Base-by-base conservation (phyloP, 2,888 invertebrate genomes). In the Pseudolycoriella hygida region DNA sequence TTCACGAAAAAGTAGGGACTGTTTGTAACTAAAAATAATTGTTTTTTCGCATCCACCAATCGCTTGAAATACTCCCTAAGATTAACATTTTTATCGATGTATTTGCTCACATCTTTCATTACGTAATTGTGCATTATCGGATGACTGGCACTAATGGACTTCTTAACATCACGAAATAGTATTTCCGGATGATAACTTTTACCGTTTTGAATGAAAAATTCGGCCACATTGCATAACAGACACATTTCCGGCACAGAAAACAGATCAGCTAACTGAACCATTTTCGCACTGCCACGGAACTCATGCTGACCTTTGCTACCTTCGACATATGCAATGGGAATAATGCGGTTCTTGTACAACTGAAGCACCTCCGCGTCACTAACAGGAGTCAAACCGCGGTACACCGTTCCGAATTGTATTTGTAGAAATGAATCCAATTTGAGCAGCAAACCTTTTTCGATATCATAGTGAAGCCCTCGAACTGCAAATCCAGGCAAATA, bases 241-340 rank as follows among this genome's bases (percentile, higher is more conserved):
- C 87, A 81, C 81, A 94, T 92, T 72, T 96, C 94, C 20, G 97
- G 96, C 40, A 96, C 84, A 6, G 94, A 93, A 67, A 97, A 97
- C 45, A 96, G 67, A 69, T 97, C 97, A 4, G 94, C 92, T 54
- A 97, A 68, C 61, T 97, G 96, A 15, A 90, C 80, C 92, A 97
- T 92, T 64, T 79, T 79, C 2, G 76, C 69, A 53, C 72, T 67
- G 49, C 68, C 68, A 18, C 41, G 18, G 3, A 41, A 11, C n/a
- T 32, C 18, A 5, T 32, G 18, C 14, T 34, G 43, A 6, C 72
- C 73, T 42, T 73, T 73, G 50, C 79, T 77, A 30, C 82, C 83
- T 64, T 92, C 87, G 30, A 89, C 86, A 65, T 86, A 87, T 8
- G 84, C 84, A 52, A 87, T 81, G 12, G 88, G 88, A 58, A 89